Conservation (phyloP, 2,888 invertebrate species). For the Alitta virens region DNA sequence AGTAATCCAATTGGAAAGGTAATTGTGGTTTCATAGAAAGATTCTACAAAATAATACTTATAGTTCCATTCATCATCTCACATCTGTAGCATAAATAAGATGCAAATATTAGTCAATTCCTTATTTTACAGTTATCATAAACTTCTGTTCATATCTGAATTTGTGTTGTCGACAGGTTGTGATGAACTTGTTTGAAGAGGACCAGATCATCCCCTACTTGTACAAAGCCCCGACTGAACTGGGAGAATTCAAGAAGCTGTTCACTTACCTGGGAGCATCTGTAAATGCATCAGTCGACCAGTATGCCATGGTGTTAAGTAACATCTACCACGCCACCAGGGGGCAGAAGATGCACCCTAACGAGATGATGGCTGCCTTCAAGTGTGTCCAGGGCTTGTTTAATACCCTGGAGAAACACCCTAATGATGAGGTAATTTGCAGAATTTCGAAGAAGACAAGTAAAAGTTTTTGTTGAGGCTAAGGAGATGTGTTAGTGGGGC, state of each 20-base stretch:
- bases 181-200: constrained; percentile 34
- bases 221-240: constrained; percentile 33
- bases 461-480: too few species aligned
- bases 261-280: constrained; percentile 31
- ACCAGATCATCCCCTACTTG: constrained; percentile 34
- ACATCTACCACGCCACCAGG: constrained; percentile 26
- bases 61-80: too few species aligned
- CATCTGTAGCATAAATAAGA: too few species aligned
- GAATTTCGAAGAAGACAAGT: too few species aligned
- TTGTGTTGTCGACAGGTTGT: too few species aligned
- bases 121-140: too few species aligned
- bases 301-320: constrained; percentile 32
- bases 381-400: constrained; percentile 32
- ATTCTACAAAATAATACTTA: too few species aligned
- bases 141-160: too few species aligned
- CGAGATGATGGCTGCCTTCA: constrained; percentile 32
- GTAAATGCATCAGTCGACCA: constrained; percentile 30
- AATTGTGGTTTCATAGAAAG: too few species aligned
- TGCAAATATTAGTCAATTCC: too few species aligned
- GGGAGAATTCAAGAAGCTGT: constrained; percentile 33
- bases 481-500: too few species aligned
- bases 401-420: constrained; percentile 25
- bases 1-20: too few species aligned
- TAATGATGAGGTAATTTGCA: constrained; percentile 11
- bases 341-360: constrained; percentile 34